Evolutionary conservation across 2,888 invertebrate genomes (phyloP).

Genomic region (Latrodectus hesperus): DNA sequence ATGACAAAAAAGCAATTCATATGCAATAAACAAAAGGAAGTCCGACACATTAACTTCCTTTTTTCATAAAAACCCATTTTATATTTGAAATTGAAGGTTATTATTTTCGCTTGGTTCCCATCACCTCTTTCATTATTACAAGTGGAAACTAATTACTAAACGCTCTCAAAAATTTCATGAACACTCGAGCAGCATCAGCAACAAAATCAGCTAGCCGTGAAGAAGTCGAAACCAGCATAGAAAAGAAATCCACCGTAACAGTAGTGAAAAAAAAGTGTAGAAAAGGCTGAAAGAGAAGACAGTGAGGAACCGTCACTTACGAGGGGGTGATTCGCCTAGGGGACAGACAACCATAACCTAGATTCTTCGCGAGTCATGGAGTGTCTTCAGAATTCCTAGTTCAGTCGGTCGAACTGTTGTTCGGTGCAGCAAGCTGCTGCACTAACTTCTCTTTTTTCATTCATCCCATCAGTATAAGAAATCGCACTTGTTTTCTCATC

Average conservation of each 20-base stretch:
- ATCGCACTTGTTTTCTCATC: not conserved
- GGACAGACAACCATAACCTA: conserved; percentile 59
- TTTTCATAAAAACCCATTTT: too few relatives aligned
- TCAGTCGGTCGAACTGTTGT: conserved; percentile 62
- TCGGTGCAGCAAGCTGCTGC: conserved; percentile 39
- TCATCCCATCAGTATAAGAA: not conserved
- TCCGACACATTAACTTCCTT: too few relatives aligned
- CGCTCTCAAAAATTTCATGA: too few relatives aligned
- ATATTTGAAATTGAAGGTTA: too few relatives aligned
- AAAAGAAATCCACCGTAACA: conserved; percentile 8
- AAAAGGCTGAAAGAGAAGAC: conserved; percentile 33
- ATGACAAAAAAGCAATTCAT: too few relatives aligned
- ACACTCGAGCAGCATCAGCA: too few relatives aligned
- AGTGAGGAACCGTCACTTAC: conserved; percentile 8
- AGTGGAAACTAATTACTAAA: too few relatives aligned
- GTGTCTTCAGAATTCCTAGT: conserved; percentile 52
- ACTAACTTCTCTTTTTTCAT: not conserved
- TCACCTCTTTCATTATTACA: too few relatives aligned
- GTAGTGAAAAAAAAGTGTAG: conserved; percentile 15
- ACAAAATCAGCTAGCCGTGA: conserved; percentile 23
- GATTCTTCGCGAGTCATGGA: conserved; percentile 53
- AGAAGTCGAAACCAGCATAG: conserved; percentile 6
- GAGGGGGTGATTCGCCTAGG: conserved; percentile 51
- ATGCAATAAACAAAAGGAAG: too few relatives aligned
- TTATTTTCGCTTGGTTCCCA: too few relatives aligned